Base-by-base conservation (phyloP, 2,888 invertebrate species). In the Drosophila buzzatii region DNA sequence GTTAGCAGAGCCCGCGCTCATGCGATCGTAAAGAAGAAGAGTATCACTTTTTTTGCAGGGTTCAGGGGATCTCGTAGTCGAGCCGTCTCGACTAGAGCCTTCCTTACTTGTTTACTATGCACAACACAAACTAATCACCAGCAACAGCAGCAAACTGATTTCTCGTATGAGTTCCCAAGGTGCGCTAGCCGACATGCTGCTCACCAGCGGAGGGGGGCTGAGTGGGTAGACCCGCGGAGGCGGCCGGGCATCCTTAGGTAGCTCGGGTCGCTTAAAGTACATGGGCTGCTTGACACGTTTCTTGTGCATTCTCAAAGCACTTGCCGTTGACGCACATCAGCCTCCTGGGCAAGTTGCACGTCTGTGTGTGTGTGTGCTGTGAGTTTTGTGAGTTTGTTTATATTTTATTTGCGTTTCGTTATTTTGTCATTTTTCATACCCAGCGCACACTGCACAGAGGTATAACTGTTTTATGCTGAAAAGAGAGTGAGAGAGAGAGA, bases 51-150 rank as follows among this genome's bases (percentile, higher is more conserved):
- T n/a, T n/a, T n/a, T n/a, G n/a, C n/a, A n/a, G n/a, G n/a, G n/a
- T n/a, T n/a, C n/a, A n/a, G n/a, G n/a, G n/a, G n/a, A n/a, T n/a
- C n/a, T n/a, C n/a, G n/a, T n/a, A n/a, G n/a, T n/a, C n/a, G n/a
- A n/a, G n/a, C n/a, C n/a, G n/a, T n/a, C n/a, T n/a, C n/a, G n/a
- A n/a, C n/a, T n/a, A n/a, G n/a, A n/a, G n/a, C n/a, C n/a, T n/a
- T n/a, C n/a, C n/a, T n/a, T n/a, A n/a, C n/a, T n/a, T n/a, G n/a
- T n/a, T 63, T 63, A 63, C 74, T 70, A 77, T 77, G 74, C 79
- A 73, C 58, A 76, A 73, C 69, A 63, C 79, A 79, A 79, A 77
- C 77, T 74, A 79, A 77, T 77, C 77, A 77, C 73, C 70, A 75
- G 23, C 35, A 66, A 41, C 57, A 58, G 20, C 57, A 53, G 12